These are phyloP conservation scores for Heliothis virescens DNA, from an alignment of 1,140 invertebrate genomes.

Conservation along the genomic window DNA sequence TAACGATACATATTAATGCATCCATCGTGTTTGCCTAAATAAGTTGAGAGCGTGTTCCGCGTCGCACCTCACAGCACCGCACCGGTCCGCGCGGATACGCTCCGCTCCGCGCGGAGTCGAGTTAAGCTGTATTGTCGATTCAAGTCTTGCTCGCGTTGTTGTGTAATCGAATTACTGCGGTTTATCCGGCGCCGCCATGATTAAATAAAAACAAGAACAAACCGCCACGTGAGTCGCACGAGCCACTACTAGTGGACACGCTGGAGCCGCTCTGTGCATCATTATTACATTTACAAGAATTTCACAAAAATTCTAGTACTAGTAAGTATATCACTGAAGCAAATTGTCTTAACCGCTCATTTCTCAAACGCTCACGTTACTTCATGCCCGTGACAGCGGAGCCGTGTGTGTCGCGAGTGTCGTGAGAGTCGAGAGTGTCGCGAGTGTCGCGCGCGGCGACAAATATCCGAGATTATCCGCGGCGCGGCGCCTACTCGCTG, in stretches of 20 bases:
- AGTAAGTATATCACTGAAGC: no score
- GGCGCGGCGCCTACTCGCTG: neutral
- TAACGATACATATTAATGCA: no score
- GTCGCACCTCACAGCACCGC: neutral
- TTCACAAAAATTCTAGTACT: neutral
- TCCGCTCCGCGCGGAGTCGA: neutral
- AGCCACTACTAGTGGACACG: neutral
- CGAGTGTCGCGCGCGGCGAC: neutral
- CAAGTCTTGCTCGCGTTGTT: slow-evolving; percentile 41
- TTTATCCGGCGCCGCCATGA: slow-evolving; percentile 38
- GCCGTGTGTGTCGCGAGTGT: neutral
- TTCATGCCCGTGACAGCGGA: neutral
- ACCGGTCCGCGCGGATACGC: neutral
- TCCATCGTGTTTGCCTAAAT: no score
- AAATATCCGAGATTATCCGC: slow-evolving; percentile 17
- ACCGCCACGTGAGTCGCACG: neutral
- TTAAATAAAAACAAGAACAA: slow-evolving; percentile 49
- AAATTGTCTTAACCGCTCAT: no score
- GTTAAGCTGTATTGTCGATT: slow-evolving; percentile 20
- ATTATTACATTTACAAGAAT: neutral
- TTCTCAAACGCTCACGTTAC: no score
- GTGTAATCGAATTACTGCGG: slow-evolving; percentile 46
- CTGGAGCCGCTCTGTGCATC: neutral
- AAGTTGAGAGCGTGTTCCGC: no score
- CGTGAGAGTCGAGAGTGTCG: neutral